These are phyloP conservation scores for Petrocephalus zakoni DNA, from an alignment of 2,113 vertebrate genomes.

Conservation along the genomic window DNA sequence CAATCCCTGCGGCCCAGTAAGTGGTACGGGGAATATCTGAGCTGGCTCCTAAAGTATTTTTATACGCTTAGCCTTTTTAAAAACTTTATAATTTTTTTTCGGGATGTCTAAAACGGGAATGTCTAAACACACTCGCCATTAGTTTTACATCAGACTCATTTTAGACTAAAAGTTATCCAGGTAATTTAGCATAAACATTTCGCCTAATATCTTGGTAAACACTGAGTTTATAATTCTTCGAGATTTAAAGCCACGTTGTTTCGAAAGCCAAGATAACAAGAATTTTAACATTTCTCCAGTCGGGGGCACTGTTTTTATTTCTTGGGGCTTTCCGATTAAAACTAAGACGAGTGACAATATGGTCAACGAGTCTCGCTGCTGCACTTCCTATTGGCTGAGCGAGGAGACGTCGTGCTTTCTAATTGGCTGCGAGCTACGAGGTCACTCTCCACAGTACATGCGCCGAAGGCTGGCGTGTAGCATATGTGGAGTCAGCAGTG, in stretches of 20 bases:
- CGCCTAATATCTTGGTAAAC: not conserved
- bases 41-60: not conserved
- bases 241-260: not conserved
- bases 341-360: not conserved
- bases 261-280: not conserved
- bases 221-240: not conserved
- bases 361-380: not conserved
- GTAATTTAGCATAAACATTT: not conserved
- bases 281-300: not conserved
- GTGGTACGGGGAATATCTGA: not conserved
- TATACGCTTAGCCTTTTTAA: not conserved
- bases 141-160: not conserved
- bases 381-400: constrained; percentile 10
- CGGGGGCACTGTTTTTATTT: constrained; percentile 16
- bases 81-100: not conserved
- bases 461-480: constrained; percentile 2
- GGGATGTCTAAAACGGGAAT: not conserved
- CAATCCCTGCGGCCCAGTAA: not conserved
- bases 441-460: constrained; percentile 9
- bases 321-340: not conserved
- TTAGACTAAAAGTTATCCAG: not conserved
- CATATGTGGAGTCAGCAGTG: constrained; percentile 25
- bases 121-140: not conserved
- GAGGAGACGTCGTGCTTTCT: not conserved
- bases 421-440: constrained; percentile 8